Base-by-base conservation (phyloP, 1,140 invertebrate species). In the Marisa cornuarietis region DNA sequence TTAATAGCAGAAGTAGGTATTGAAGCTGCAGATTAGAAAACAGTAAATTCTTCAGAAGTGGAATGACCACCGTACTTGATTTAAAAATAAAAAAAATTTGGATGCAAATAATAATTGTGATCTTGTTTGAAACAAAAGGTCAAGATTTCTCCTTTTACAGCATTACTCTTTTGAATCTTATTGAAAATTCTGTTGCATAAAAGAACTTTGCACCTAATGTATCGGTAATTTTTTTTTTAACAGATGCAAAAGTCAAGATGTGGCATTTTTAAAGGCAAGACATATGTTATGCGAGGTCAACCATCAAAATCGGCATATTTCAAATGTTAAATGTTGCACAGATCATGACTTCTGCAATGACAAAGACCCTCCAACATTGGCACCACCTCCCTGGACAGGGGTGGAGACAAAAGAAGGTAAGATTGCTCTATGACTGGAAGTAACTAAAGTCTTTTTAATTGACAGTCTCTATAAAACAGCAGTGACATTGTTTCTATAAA, bases 271-370 rank as follows among this genome's bases (percentile, higher is more conserved):
- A 10, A 1, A 62, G 42, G 62, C 51, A 49, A 13, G 78, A 10
- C 78, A 69, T 8, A 24, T 79, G 61, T 79, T 63, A 18, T 79
- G 78, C 52, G 78, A 79, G 49, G 51, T 79, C 42, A 79, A 73
- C 61, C 69, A 79, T 31, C 58, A 66, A 11, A 31, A 54, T 22
- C 24, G 65, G 14, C 71, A 66, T n/a, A 58, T 66, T n/a, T 66
- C 71, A 42, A 79, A 79, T 65, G 61, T 79, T n/a, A 73, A 63
- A 26, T 79, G 78, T 61, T 79, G 78, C 51, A 65, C 26, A 26
- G 78, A 79, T 24, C 61, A 24, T 20, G 78, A 79, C 52, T 31
- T 73, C 11, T 79, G 78, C 62, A 79, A 79, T 79, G 78, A 72
- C 62, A 49, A 65, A 6, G 51, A 65, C 14, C 13, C 31, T 0